Base-by-base conservation (phyloP, 2,797 vertebrate species). In the Alca torda region DNA sequence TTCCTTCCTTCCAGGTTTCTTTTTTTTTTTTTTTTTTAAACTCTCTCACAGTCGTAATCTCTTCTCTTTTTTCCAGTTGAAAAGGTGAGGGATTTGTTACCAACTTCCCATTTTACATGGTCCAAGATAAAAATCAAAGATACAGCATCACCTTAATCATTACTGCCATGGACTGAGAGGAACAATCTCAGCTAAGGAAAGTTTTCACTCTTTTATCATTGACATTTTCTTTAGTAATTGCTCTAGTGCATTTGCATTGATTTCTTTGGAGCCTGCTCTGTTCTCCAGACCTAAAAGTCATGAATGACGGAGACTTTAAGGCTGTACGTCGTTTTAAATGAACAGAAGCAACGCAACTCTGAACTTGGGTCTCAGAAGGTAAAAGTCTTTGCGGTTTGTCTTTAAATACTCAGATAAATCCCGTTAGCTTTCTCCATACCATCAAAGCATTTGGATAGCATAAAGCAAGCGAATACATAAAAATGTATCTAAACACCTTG, bases 401-500 rank as follows among this genome's bases (percentile, higher is more conserved):
- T 97, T 96, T 85, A 96, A 89, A 97, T 90, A 90, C 86, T 85
- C 60, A 69, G 95, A 97, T 96, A 97, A 97, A 97, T 97, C 95
- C 94, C 8, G 4, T 92, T 95, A 89, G 64, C 50, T 87, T 90
- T 82, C 48, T 92, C 95, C 69, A 88, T 57, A 94, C 80, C 91
- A 96, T 97, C 96, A 98, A 97, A 98, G 96, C 91, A 91, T 90
- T 97, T 83, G 95, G 96, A 87, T 87, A 97, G 93, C 82, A 90
- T 95, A 98, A 98, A 97, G 96, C 96, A 95, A 96, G 88, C 77
- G 95, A 96, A 96, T 97, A 95, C 95, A 89, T 95, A 96, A 95
- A 96, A 98, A 98, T 96, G 76, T 97, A 97, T 95, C 97, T 97
- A 95, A 97, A 98, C 96, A 97, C 96, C 94, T 98, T 97, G 96